Conservation (phyloP, 1,140 invertebrate genomes). For the Bombus polaris region DNA sequence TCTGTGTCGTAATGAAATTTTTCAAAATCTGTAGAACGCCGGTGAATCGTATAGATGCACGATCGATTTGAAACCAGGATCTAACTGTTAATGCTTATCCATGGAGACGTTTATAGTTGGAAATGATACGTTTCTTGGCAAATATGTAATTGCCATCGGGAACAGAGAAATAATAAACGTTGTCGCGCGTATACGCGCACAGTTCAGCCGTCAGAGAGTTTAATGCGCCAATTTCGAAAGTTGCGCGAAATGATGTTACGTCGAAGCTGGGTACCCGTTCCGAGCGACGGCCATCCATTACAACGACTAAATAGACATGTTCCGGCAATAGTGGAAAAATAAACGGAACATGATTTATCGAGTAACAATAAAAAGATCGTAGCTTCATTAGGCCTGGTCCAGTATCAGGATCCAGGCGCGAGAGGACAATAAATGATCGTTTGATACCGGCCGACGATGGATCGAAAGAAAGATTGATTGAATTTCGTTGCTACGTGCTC, state of each 20-base stretch:
- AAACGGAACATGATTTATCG: constrained; percentile 30
- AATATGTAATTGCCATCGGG: background rate
- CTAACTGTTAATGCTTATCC: background rate
- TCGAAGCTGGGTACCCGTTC: background rate
- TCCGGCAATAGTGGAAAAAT: constrained; percentile 4
- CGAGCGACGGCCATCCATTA: constrained; percentile 7
- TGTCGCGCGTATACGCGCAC: background rate
- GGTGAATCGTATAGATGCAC: background rate
- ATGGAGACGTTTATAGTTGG: background rate
- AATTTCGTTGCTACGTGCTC: constrained; percentile 67
- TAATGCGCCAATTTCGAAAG: constrained; percentile 21
- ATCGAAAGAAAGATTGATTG: constrained; percentile 71
- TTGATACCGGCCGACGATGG: constrained; percentile 47
- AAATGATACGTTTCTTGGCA: background rate
- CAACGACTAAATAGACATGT: constrained; percentile 16
- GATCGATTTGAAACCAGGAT: background rate
- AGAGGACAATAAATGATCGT: constrained; percentile 46
- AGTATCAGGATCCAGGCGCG: constrained; percentile 11
- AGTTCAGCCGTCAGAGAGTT: background rate
- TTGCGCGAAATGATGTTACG: background rate
- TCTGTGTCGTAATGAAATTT: background rate
- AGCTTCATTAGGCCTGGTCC: constrained; percentile 26
- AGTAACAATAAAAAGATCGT: constrained; percentile 6
- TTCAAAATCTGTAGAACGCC: background rate
- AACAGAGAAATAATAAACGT: background rate